Evolutionary conservation across 2,797 vertebrate species (phyloP).

Genomic region (Pangasius djambal): DNA sequence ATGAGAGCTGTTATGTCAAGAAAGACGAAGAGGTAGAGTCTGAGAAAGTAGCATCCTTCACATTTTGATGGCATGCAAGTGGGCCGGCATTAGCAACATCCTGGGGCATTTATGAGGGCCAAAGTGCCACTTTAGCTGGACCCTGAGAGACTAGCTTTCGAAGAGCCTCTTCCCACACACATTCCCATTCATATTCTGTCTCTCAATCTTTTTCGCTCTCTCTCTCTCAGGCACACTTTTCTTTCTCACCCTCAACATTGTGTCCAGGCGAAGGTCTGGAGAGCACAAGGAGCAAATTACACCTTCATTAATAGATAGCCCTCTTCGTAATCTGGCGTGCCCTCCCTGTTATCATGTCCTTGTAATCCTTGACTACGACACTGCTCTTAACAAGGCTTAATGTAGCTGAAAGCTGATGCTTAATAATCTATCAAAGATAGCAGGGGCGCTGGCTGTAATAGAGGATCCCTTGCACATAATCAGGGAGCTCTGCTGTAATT

Average conservation of each 20-base stretch:
- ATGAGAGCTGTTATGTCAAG: conserved; percentile 20
- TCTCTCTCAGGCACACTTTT: conserved; percentile 19
- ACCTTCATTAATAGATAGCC: conserved; percentile 66
- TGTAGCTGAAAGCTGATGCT: conserved; percentile 64
- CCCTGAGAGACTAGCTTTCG: conserved; percentile 53
- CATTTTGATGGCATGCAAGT: conserved; percentile 59
- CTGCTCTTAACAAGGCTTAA: conserved; percentile 67
- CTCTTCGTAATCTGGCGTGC: conserved; percentile 41
- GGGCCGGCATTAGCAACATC: conserved; percentile 54
- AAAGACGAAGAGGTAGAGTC: conserved; percentile 6
- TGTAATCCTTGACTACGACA: conserved; percentile 65
- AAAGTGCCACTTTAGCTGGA: conserved; percentile 55
- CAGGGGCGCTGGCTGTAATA: conserved; percentile 54
- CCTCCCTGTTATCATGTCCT: conserved; percentile 63
- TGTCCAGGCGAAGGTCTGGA: conserved; percentile 57
- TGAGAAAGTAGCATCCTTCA: conserved; percentile 43
- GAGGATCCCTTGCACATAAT: conserved; percentile 61
- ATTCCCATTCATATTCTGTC: conserved; percentile 26
- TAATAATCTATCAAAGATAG: conserved; percentile 68
- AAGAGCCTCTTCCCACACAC: conserved; percentile 47
- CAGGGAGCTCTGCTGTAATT: conserved; percentile 57
- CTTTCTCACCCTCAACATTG: conserved; percentile 30
- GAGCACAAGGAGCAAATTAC: conserved; percentile 61
- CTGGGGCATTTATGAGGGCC: conserved; percentile 55
- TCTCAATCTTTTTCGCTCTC: conserved; percentile 11